A percentile compares a stretch with the other conserved stretches of the same genome.
These are phyloP conservation scores for Ectemnius lituratus DNA, from an alignment of 2,888 invertebrate genomes.

Conservation along the genomic window DNA sequence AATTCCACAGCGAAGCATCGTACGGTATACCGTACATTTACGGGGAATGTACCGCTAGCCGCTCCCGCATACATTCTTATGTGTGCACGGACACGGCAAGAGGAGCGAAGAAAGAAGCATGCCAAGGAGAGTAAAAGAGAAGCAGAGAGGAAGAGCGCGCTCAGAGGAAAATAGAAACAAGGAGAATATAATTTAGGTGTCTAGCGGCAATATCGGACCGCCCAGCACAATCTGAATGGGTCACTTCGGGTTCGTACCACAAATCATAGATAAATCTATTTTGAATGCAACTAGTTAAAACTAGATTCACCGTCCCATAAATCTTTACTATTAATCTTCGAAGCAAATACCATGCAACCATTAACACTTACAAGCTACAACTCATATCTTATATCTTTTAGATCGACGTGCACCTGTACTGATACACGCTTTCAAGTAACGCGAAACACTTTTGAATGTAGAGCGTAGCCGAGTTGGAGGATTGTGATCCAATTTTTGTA, in stretches of 20 bases:
- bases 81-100: slow-evolving; percentile 31
- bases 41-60: slow-evolving; percentile 75
- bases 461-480: slow-evolving; percentile 1
- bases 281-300: not conserved
- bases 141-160: slow-evolving; percentile 49
- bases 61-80: slow-evolving; percentile 56
- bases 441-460: too few species aligned
- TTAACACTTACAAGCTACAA: too few species aligned
- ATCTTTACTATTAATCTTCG: too few species aligned
- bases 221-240: not conserved
- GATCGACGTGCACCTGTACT: too few species aligned
- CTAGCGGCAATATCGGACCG: slow-evolving; percentile 15
- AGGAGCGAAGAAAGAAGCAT: slow-evolving; percentile 44
- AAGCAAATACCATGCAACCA: too few species aligned
- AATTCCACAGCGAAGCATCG: slow-evolving; percentile 62
- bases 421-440: too few species aligned
- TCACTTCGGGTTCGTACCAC: too few species aligned
- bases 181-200: slow-evolving; percentile 37
- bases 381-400: too few species aligned
- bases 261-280: not conserved
- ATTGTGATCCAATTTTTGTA: slow-evolving; percentile 8
- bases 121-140: slow-evolving; percentile 39
- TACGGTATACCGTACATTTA: slow-evolving; percentile 74
- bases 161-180: slow-evolving; percentile 38
- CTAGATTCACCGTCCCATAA: too few species aligned